Base-by-base conservation (phyloP, 2,797 vertebrate genomes). In the Chromobotia macracanthus region DNA sequence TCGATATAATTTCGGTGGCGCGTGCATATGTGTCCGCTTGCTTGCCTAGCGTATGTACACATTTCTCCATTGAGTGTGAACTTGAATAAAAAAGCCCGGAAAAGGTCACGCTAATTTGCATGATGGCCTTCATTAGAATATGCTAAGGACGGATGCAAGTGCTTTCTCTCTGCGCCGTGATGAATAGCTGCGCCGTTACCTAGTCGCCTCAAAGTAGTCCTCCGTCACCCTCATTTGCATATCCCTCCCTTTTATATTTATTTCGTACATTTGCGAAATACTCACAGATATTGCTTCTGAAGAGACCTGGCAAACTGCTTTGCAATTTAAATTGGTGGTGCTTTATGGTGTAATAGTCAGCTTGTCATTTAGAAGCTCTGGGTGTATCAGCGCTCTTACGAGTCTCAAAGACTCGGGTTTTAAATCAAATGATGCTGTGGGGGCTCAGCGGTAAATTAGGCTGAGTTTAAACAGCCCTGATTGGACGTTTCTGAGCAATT, bases 61-160 rank as follows among this genome's bases (percentile, higher is more conserved):
- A 89, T 89, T 88, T 74, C 82, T 84, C 85, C 91, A 92, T 94
- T 94, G 94, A 79, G 35, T 35, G 31, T 64, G 31, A 64, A 64
- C 61, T 64, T 61, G 85, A 85, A 78, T 65, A 90, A 92, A 90
- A 93, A 94, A 93, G 91, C 93, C 93, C 88, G 60, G 94, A 95
- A 97, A 97, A 96, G 96, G 96, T 95, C 95, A 96, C 82, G 89
- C 93, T 96, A 93, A 98, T 99, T 97, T 98, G 95, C 97, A 99
- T 98, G 94, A 93, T 94, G 93, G 95, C 95, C 95, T 97, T 98
- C 95, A 97, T 98, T 98, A 98, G 95, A 97, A 96, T 97, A 96
- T 96, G 95, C 95, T 97, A 95, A 97, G 96, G 95, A 98, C 94
- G 92, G 92, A 91, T 91, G 93, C 90, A 91, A 95, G 95, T 95